These are phyloP conservation scores for Amaurobius ferox DNA, from an alignment of 2,888 invertebrate genomes.

Conservation along the genomic window DNA sequence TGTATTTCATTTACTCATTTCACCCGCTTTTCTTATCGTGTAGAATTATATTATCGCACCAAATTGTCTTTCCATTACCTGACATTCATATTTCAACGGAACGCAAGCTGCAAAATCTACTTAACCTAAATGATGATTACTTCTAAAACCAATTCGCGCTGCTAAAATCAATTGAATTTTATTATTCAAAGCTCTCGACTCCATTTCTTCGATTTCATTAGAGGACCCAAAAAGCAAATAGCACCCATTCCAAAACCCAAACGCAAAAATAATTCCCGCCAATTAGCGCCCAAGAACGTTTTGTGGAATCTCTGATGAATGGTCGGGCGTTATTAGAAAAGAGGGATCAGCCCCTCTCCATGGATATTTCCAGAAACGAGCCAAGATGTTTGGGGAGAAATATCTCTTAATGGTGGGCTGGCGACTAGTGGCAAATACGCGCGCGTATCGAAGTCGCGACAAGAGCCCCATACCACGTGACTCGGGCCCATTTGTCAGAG, in stretches of 20 bases:
- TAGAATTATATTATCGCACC: not conserved
- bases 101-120: not conserved
- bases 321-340: conserved; percentile 66
- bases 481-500: conserved; percentile 49
- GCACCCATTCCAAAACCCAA: not conserved
- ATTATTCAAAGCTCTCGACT: conserved; percentile 4
- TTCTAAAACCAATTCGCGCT: not conserved
- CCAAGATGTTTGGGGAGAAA: conserved; percentile 6
- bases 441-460: conserved; percentile 49
- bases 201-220: conserved; percentile 12
- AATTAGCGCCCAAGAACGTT: conserved; percentile 53
- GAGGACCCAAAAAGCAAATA: conserved; percentile 1
- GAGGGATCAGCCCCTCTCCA: conserved; percentile 9
- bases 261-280: conserved; percentile 22
- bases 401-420: conserved; percentile 1
- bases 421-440: conserved; percentile 27
- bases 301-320: conserved; percentile 68
- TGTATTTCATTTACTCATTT: not conserved
- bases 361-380: not conserved
- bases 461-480: conserved; percentile 64
- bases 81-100: too few relatives aligned
- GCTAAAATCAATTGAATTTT: not conserved
- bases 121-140: conserved; percentile 4
- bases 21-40: not conserved
- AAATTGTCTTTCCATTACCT: too few relatives aligned